phyloP scores from a whole-genome alignment of 2,113 vertebrate genomes.

The Lichenostomus cassidix region DNA sequence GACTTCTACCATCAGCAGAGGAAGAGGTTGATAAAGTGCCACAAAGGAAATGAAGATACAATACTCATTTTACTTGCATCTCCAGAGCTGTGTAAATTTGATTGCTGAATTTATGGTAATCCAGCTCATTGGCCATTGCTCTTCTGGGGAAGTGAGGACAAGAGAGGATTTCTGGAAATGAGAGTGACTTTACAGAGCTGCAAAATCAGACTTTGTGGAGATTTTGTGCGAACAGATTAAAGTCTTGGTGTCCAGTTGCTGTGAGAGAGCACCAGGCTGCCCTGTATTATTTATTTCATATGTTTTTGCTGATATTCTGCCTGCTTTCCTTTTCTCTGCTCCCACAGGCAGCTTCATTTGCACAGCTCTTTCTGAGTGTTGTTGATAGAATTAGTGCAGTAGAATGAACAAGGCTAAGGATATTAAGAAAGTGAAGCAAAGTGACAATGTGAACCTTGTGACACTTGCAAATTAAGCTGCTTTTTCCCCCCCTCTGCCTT shows the following conservation, averaged over 20 bases:
- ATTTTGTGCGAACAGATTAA: not conserved
- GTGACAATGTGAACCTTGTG: not conserved
- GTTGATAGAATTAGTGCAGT: not conserved
- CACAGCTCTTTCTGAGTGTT: not conserved
- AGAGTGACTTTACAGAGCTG: not conserved
- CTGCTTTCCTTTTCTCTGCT: not conserved
- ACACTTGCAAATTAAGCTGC: not conserved
- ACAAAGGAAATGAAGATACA: constrained; percentile 50
- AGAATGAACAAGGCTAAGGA: not conserved
- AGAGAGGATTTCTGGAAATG: not conserved
- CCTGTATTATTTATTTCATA: not conserved
- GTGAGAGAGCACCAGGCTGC: not conserved
- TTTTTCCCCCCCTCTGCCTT: accelerated
- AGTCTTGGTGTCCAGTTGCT: not conserved
- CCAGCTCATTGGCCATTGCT: not conserved
- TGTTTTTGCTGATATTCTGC: not conserved
- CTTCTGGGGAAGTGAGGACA: not conserved
- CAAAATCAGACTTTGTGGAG: not conserved
- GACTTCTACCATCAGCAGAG: constrained; percentile 51
- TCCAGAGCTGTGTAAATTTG: constrained; percentile 20
- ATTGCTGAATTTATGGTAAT: constrained; percentile 42
- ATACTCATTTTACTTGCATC: constrained; percentile 16
- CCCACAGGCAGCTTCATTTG: not conserved
- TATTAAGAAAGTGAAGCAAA: not conserved
- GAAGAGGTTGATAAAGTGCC: constrained; percentile 44